phyloP scores from a whole-genome alignment of 2,888 invertebrate genomes.

The Callinectes sapidus region DNA sequence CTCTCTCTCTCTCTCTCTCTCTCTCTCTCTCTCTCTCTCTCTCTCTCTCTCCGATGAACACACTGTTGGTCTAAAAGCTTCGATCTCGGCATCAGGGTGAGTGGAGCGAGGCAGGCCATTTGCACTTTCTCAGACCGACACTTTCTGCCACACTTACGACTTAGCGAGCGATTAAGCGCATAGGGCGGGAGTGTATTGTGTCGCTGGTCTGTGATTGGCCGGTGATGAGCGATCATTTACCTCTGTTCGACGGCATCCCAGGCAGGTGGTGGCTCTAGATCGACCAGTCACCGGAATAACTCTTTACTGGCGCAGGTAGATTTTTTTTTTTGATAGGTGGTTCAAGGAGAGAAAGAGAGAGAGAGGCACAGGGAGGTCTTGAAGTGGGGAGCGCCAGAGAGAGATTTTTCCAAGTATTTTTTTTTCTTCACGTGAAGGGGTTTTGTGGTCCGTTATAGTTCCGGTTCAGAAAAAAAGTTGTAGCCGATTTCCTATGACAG shows the following conservation, averaged over 20 bases:
- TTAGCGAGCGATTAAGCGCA: conserved; percentile 43
- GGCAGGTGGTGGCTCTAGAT: not conserved
- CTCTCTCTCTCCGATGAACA: conserved; percentile 15
- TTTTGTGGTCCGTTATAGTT: conserved; percentile 3
- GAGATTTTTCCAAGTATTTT: not conserved
- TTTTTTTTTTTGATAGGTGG: not conserved
- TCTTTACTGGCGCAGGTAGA: not conserved
- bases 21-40: conserved; percentile 37
- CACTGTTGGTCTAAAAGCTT: conserved; percentile 37
- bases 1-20: conserved; percentile 32
- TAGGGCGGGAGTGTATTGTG: conserved; percentile 39
- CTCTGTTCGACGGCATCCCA: not conserved
- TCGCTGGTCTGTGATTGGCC: conserved; percentile 32
- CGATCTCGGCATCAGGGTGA: conserved; percentile 38
- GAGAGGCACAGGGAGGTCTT: not conserved
- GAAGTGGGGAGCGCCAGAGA: not conserved
- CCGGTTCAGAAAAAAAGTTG: not conserved
- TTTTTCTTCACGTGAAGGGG: not conserved
- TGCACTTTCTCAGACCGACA: not conserved
- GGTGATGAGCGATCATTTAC: conserved; percentile 42
- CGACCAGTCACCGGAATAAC: not conserved
- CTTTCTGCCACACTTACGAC: conserved; percentile 38
- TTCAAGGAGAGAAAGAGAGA: not conserved
- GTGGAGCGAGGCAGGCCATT: conserved; percentile 33
- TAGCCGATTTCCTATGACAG: not conserved